Percentiles rank a stretch among this genome's conserved stretches.
Conservation (phyloP, 2,888 invertebrate species). For the Drepanosiphum platanoidis region DNA sequence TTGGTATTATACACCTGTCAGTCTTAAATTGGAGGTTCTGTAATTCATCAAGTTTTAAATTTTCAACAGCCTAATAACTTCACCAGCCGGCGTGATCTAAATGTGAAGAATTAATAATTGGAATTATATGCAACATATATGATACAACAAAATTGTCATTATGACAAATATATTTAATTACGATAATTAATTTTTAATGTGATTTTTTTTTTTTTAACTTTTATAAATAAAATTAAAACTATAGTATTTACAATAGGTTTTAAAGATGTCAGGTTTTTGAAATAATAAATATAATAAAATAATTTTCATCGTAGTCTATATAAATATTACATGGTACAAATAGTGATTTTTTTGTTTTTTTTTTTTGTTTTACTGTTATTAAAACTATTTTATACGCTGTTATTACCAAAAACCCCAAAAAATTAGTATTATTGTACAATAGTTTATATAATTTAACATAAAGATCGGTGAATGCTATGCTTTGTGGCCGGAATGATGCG, state of each 20-base stretch:
- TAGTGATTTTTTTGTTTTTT: slow-evolving; percentile 41
- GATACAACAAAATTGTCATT: slow-evolving; percentile 49
- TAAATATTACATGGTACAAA: slow-evolving; percentile 62
- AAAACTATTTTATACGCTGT: slow-evolving; percentile 61
- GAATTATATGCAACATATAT: slow-evolving; percentile 21
- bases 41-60: not conserved
- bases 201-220: slow-evolving; percentile 54
- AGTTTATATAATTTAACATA: slow-evolving; percentile 58
- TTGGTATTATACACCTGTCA: not conserved
- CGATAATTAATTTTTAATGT: slow-evolving; percentile 59
- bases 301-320: slow-evolving; percentile 60
- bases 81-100: not conserved
- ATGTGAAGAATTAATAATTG: not conserved
- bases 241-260: slow-evolving; percentile 62
- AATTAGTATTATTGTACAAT: slow-evolving; percentile 62
- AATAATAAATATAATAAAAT: slow-evolving; percentile 62
- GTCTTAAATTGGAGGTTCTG: not conserved
- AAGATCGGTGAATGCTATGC: slow-evolving; percentile 57
- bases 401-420: slow-evolving; percentile 62
- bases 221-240: slow-evolving; percentile 61
- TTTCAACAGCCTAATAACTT: not conserved
- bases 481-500: slow-evolving; percentile 60
- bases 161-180: slow-evolving; percentile 61
- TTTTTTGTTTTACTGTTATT: slow-evolving; percentile 56
- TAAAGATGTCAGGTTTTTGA: slow-evolving; percentile 62